Evolutionary conservation across 1,140 invertebrate species (phyloP).

Genomic region (Bradynema listronoti): DNA sequence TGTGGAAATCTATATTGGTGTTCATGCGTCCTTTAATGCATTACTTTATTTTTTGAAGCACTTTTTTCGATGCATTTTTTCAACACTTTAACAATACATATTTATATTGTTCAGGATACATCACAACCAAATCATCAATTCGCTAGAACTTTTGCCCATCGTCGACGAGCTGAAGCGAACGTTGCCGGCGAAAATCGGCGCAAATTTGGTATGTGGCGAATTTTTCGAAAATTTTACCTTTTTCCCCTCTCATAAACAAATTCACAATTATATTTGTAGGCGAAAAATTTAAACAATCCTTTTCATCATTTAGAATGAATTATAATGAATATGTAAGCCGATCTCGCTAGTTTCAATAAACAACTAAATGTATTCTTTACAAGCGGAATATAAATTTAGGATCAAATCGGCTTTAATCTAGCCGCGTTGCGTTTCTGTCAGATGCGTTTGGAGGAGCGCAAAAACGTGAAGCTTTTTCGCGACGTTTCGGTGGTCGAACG

Average conservation of each 20-base stretch:
- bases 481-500: slow-evolving; percentile 66
- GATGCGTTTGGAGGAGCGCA: slow-evolving; percentile 71
- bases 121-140: slow-evolving; percentile 72
- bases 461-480: slow-evolving; percentile 73
- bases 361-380: not conserved
- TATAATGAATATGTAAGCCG: too few species aligned
- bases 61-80: slow-evolving; percentile 7
- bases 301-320: too few species aligned
- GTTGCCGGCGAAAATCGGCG: slow-evolving; percentile 63
- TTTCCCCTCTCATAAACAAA: slow-evolving; percentile 10
- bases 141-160: slow-evolving; percentile 66
- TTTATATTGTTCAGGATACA: slow-evolving; percentile 67
- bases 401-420: slow-evolving; percentile 78
- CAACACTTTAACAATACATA: slow-evolving; percentile 5
- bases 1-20: too few species aligned
- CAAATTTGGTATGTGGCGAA: slow-evolving; percentile 57
- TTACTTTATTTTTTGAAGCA: too few species aligned
- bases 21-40: too few species aligned
- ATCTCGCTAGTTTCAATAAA: too few species aligned
- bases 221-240: slow-evolving; percentile 1
- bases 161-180: slow-evolving; percentile 67
- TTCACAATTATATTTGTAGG: too few species aligned
- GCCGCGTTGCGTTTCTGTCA: slow-evolving; percentile 74
- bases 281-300: too few species aligned
- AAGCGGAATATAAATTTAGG: slow-evolving; percentile 64